phyloP scores from a whole-genome alignment of 1,140 invertebrate species.

The Diabrotica virgifera region DNA sequence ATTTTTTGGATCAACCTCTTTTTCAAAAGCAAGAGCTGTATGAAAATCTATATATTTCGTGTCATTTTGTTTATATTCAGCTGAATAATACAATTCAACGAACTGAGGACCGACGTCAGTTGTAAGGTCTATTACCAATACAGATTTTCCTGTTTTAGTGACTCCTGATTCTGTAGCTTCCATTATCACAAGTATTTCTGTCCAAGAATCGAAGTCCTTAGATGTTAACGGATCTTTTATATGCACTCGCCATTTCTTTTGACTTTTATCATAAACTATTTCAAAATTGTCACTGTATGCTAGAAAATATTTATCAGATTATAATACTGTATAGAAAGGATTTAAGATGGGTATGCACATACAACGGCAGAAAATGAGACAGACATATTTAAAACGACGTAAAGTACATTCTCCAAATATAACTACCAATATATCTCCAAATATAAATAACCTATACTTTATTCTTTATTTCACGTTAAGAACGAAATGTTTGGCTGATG shows the following conservation, averaged over 20 bases:
- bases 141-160: constrained; percentile 6
- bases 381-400: no score
- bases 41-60: constrained; percentile 7
- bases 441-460: no score
- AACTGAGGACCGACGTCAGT: constrained; percentile 1
- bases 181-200: constrained; percentile 19
- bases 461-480: no score
- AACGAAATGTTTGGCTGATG: no score
- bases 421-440: no score
- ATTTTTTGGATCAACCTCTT: no score
- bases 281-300: constrained; percentile 13
- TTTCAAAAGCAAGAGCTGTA: background rate
- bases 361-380: no score
- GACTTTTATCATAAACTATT: constrained; percentile 8
- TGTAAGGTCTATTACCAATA: constrained; percentile 19
- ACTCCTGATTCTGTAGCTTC: constrained; percentile 15
- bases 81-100: constrained; percentile 16
- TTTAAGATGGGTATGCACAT: no score
- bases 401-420: no score
- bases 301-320: background rate
- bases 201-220: constrained; percentile 2
- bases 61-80: constrained; percentile 9
- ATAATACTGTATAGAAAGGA: no score
- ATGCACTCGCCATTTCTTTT: constrained; percentile 16
- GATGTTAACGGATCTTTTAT: constrained; percentile 5